Evolutionary conservation across 2,797 vertebrate genomes (phyloP).

Genomic region (Gadopsis marmoratus): DNA sequence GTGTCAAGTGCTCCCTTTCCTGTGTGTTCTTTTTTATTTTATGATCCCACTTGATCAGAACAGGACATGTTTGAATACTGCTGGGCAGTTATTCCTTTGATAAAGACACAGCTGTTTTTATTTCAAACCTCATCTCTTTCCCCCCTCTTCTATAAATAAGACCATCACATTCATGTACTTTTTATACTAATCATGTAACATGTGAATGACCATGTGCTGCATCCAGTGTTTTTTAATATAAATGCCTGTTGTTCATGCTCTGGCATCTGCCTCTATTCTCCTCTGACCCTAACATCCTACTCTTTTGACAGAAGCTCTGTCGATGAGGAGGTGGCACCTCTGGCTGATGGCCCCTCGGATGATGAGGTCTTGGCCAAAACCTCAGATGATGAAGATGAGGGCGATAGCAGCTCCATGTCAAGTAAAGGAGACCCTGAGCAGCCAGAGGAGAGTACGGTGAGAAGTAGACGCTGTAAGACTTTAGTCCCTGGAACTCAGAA

Average conservation of each 20-base stretch:
- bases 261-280: background rate
- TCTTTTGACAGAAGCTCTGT: slow-evolving; percentile 71
- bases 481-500: slow-evolving; percentile 17
- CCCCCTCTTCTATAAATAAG: slow-evolving; percentile 3
- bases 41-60: slow-evolving; percentile 48
- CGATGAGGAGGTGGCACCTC: slow-evolving; percentile 58
- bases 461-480: slow-evolving; percentile 7
- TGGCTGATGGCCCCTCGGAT: slow-evolving; percentile 84
- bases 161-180: background rate
- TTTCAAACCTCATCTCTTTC: slow-evolving; percentile 27
- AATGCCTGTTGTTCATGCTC: background rate
- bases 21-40: slow-evolving; percentile 75
- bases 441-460: slow-evolving; percentile 86
- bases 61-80: slow-evolving; percentile 77
- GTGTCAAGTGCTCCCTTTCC: slow-evolving; percentile 77
- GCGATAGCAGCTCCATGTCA: slow-evolving; percentile 89
- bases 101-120: slow-evolving; percentile 16
- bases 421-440: slow-evolving; percentile 90
- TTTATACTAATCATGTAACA: background rate
- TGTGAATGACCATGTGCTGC: slow-evolving; percentile 9
- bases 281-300: slow-evolving; percentile 41
- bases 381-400: slow-evolving; percentile 90
- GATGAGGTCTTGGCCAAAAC: slow-evolving; percentile 83
- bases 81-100: background rate
- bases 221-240: background rate